A percentile compares a stretch with the other conserved stretches of the same genome.
Conservation (phyloP, 53 echinoderm and acorn worm genomes). For the Apostichopus leukothele region DNA sequence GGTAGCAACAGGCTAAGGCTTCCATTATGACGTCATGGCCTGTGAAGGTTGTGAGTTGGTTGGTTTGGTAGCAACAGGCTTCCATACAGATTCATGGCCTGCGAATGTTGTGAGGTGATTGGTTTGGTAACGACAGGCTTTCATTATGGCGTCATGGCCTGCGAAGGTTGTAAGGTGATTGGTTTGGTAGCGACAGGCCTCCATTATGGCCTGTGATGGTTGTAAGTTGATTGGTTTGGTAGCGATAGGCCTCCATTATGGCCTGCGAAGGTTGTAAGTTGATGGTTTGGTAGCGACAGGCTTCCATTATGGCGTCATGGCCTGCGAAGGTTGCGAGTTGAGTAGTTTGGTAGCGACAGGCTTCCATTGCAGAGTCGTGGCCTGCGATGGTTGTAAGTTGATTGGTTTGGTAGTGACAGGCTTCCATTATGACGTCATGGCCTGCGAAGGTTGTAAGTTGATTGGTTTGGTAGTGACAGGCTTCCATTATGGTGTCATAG, state of each 20-base stretch:
- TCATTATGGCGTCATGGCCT: slow-evolving; percentile 99
- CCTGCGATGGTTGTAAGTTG: slow-evolving; percentile 98
- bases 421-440: slow-evolving; percentile 97
- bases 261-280: slow-evolving; percentile 99
- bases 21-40: too few species aligned
- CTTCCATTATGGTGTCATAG: slow-evolving; percentile 97
- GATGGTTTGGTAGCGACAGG: background rate
- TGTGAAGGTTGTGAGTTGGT: too few species aligned
- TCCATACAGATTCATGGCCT: too few species aligned
- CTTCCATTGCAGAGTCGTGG: slow-evolving; percentile 96
- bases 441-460: slow-evolving; percentile 98
- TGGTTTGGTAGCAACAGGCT: too few species aligned
- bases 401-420: slow-evolving; percentile 51
- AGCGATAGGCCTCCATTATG: slow-evolving; percentile 97
- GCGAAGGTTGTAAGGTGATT: slow-evolving; percentile 91
- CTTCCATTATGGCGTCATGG: too few species aligned
- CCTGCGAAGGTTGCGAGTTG: too few species aligned
- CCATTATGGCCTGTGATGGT: too few species aligned
- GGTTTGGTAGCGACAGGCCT: background rate
- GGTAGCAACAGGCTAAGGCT: too few species aligned
- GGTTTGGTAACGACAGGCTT: slow-evolving; percentile 71
- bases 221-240: background rate
- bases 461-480: slow-evolving; percentile 48
- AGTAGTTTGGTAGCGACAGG: too few species aligned
- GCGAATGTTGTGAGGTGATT: too few species aligned